These are phyloP conservation scores for Chrysodeixis includens DNA, from an alignment of 2,888 invertebrate genomes.

Conservation along the genomic window DNA sequence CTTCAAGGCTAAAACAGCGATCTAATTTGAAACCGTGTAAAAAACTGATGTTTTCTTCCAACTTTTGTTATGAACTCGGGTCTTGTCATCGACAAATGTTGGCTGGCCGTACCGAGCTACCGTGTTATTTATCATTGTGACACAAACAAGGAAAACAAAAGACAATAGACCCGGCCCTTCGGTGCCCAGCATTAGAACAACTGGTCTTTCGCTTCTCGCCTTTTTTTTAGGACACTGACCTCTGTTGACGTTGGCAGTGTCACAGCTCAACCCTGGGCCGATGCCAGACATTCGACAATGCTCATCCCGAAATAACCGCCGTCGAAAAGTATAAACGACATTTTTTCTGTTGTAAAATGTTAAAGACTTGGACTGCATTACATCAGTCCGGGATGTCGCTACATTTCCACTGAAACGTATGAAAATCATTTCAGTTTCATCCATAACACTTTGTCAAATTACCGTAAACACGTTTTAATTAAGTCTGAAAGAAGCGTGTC, in stretches of 20 bases:
- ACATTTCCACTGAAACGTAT: conserved; percentile 37
- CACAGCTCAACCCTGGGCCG: conserved; percentile 77
- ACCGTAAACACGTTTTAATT: conserved; percentile 41
- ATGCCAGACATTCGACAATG: conserved; percentile 86
- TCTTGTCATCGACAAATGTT: conserved; percentile 1
- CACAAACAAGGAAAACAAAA: background rate
- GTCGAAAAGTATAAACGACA: conserved; percentile 75
- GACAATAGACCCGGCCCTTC: conserved; percentile 18
- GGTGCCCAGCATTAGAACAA: conserved; percentile 58
- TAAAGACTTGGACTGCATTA: conserved; percentile 54
- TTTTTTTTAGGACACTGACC: conserved; percentile 85
- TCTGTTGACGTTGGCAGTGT: conserved; percentile 87
- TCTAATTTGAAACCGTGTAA: background rate
- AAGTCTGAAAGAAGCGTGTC: background rate
- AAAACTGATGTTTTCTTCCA: background rate
- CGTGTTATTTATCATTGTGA: background rate
- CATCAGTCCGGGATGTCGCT: conserved; percentile 49
- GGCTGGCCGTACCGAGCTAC: background rate
- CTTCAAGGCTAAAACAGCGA: background rate
- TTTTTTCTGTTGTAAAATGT: conserved; percentile 72
- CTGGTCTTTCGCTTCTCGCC: conserved; percentile 70
- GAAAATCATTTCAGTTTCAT: conserved; percentile 36
- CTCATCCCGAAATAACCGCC: conserved; percentile 80
- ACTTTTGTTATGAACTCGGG: conserved; percentile 1
- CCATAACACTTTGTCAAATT: conserved; percentile 50